Evolutionary conservation across 2,113 vertebrate species (phyloP), one percentile per base, ranked within the genome.

Genomic region (Myiopsitta monachus): DNA sequence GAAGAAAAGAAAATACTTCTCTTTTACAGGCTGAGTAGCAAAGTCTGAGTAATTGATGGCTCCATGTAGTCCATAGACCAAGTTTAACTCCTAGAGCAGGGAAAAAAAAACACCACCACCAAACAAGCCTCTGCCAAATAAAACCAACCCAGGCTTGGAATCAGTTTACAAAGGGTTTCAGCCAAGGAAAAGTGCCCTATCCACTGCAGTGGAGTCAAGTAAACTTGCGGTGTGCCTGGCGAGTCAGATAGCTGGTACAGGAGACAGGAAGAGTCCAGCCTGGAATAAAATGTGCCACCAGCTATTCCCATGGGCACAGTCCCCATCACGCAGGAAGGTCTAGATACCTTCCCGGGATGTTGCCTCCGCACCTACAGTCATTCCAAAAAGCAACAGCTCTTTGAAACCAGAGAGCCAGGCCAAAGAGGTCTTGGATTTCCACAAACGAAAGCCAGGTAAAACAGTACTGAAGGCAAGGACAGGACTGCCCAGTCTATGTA

Each of bases 401-500:
- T 43, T 74, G 55, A 76, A 80, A 80, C 9, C 22, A 14, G 6
- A 54, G 26, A 16, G 8, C 5, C 10, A 30, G 19, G 27, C 27
- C 49, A 47, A 54, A 55, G n/a, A 24, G 7, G 3, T 15, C 14
- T 19, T 14, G 13, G 13, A 61, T 81, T 84, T 77, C 33, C 63
- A 28, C 39, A 11, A 11, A 12, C 22, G 14, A 16, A 81, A n/a
- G 57, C 31, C 38, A 17, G 22, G 33, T 36, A 3, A 8, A 49
- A 72, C 17, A 18, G 74, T 64, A 27, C 10, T 0, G 4, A 30
- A 12, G 26, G 46, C 10, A 33, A 54, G 57, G 59, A 36, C 28
- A 15, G 46, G 14, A 28, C 30, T 7, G 21, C 36, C 31, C 54
- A 5, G 54, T 1, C 70, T 27, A 1, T 0, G 5, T 1, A 19